Evolutionary conservation across 2,797 vertebrate genomes (phyloP).

Genomic region (Centropyge bicolor): DNA sequence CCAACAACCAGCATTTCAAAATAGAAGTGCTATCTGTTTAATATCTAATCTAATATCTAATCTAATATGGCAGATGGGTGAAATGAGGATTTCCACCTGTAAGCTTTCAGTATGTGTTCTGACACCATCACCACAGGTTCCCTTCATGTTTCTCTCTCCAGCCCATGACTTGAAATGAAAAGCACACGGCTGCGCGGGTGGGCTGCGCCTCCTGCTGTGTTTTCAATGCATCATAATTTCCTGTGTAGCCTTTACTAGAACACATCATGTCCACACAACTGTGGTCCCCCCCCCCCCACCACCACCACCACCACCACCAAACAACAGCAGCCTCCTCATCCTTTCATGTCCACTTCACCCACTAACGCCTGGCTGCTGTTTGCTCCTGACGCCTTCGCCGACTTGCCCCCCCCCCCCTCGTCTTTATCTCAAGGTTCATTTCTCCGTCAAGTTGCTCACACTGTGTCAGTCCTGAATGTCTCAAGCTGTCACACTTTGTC

Average conservation of each 20-base stretch:
- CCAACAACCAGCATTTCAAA: no score
- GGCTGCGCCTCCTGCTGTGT: constrained; percentile 28
- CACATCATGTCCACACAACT: constrained; percentile 8
- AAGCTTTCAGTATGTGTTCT: no score
- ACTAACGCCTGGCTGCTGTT: constrained; percentile 23
- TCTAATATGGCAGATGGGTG: background rate
- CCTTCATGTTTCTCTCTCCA: background rate
- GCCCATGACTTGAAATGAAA: constrained; percentile 11
- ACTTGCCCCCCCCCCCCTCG: constrained; percentile 2
- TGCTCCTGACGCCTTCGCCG: constrained; percentile 31
- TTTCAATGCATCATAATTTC: constrained; percentile 59
- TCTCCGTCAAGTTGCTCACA: constrained; percentile 50
- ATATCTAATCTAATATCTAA: no score
- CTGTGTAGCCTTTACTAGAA: background rate
- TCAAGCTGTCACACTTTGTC: constrained; percentile 69
- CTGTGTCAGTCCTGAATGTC: constrained; percentile 63
- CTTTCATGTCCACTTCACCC: constrained; percentile 53
- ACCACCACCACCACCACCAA: no score
- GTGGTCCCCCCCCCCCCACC: background rate
- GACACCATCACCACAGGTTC: background rate
- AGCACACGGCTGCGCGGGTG: constrained; percentile 1
- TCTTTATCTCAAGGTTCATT: constrained; percentile 58
- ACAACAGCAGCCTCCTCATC: constrained; percentile 31
- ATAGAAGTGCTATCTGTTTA: no score
- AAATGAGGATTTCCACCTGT: background rate